A percentile compares a stretch with the other conserved stretches of the same genome.
Conservation (phyloP, 1,140 invertebrate species). For the Chrysomallon squamiferum region DNA sequence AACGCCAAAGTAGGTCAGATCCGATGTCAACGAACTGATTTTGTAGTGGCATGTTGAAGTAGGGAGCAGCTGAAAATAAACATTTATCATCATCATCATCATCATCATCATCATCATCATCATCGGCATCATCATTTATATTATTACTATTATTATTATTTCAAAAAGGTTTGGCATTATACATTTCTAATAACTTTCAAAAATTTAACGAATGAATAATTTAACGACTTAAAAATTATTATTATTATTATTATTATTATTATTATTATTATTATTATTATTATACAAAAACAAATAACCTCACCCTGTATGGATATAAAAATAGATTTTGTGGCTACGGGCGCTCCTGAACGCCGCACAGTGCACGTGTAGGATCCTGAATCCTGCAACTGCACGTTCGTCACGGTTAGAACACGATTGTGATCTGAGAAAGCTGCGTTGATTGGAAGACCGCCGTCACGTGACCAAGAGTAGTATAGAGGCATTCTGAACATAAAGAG, state of each 20-base stretch:
- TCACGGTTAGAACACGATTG: constrained; percentile 86
- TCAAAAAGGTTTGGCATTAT: no score
- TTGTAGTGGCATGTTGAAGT: constrained; percentile 88
- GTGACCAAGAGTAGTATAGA: constrained; percentile 45
- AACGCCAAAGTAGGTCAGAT: constrained; percentile 86
- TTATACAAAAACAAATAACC: no score
- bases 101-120: no score
- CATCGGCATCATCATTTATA: no score
- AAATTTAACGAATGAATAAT: no score
- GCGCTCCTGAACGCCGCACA: not conserved
- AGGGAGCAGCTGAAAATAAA: constrained; percentile 76
- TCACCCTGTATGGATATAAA: not conserved
- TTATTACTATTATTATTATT: no score
- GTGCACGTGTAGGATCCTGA: constrained; percentile 67
- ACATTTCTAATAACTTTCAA: no score
- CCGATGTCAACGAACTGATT: constrained; percentile 88
- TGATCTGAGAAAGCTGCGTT: constrained; percentile 76
- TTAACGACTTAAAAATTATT: no score
- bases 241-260: no score
- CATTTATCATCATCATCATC: not conserved
- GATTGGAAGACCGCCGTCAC: constrained; percentile 73
- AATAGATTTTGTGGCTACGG: not conserved
- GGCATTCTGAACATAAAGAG: constrained; percentile 16
- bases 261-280: no score
- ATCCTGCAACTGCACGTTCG: constrained; percentile 87